Conservation (phyloP, 1,140 invertebrate genomes). For the Holotrichia oblita region DNA sequence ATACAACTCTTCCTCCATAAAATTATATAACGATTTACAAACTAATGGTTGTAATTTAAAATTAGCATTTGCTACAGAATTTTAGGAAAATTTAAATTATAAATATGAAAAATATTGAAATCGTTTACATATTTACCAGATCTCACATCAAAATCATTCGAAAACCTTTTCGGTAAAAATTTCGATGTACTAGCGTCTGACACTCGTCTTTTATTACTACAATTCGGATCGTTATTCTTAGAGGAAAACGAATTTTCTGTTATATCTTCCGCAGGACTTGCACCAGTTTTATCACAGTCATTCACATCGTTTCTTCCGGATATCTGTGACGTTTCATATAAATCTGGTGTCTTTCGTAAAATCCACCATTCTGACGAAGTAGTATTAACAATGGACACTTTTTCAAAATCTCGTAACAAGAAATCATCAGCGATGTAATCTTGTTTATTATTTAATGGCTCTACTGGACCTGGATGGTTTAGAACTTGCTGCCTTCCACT, state of each 20-base stretch:
- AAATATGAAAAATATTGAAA: not conserved
- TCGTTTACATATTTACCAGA: not conserved
- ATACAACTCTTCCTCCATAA: constrained; percentile 88
- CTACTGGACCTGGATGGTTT: constrained; percentile 76
- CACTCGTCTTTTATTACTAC: constrained; percentile 45
- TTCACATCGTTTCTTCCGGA: not conserved
- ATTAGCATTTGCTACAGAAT: not conserved
- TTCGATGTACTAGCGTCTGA: constrained; percentile 50
- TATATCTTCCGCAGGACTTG: not conserved
- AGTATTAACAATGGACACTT: constrained; percentile 76
- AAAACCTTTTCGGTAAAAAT: constrained; percentile 47
- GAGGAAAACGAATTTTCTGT: not conserved
- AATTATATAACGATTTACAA: constrained; percentile 39
- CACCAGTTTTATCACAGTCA: constrained; percentile 31
- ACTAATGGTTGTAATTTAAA: constrained; percentile 39
- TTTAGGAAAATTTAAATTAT: not conserved
- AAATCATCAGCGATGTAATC: constrained; percentile 63
- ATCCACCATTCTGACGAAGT: constrained; percentile 73
- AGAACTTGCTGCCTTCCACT: constrained; percentile 83
- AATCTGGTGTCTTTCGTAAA: constrained; percentile 64
- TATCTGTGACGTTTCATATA: constrained; percentile 39
- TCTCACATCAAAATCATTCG: constrained; percentile 43
- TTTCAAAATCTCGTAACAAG: constrained; percentile 74
- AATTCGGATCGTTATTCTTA: not conserved
- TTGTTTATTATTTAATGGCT: constrained; percentile 60